Base-by-base conservation (phyloP, 2,888 invertebrate species). In the Caenorhabditis parvicauda region DNA sequence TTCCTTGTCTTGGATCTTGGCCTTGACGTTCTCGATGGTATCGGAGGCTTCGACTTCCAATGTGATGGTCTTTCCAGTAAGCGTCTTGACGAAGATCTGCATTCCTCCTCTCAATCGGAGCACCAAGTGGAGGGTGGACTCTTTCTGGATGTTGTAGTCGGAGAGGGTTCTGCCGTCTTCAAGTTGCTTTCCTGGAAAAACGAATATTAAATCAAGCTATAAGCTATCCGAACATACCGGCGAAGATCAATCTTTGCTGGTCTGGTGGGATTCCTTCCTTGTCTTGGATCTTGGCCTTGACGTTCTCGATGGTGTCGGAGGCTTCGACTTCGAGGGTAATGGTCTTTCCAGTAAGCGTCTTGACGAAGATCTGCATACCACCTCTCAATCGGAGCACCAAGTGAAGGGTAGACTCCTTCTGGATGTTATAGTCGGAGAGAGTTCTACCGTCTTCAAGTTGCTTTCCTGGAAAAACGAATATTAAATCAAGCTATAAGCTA, bases 71-170 rank as follows among this genome's bases (percentile, higher is more conserved):
- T 91, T 91, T 79, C 91, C 91, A 80, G 91, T 91, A 43, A 92
- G 87, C n/a, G 64, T 64, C 85, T 92, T 92, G 67, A 92, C 91
- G 84, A 92, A 94, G 84, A 94, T 93, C 87, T 94, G 93, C 92
- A 92, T 92, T 12, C 67, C 67, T 48, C 66, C 70, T 0, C 70
- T 28, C 7, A 70, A 60, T 50, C 70, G 67, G 43, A 70, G 70
- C 19, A 70, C 70, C 24, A 70, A 37, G 19, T 70, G 70, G 17
- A 70, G 70, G n/a, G 70, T 70, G 2, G 70, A 70, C 42, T 70
- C 70, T 59, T 70, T 70, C 53, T 70, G 71, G 54, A 70, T 70
- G 53, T 70, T 70, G 68, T 70, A 70, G 52, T 70, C 70, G 21
- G 62, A 62, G 28, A 66, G 62, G 5, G 66, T 66, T 27, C 66